Conservation (phyloP, 2,888 invertebrate genomes). For the Cephalotes varians region DNA sequence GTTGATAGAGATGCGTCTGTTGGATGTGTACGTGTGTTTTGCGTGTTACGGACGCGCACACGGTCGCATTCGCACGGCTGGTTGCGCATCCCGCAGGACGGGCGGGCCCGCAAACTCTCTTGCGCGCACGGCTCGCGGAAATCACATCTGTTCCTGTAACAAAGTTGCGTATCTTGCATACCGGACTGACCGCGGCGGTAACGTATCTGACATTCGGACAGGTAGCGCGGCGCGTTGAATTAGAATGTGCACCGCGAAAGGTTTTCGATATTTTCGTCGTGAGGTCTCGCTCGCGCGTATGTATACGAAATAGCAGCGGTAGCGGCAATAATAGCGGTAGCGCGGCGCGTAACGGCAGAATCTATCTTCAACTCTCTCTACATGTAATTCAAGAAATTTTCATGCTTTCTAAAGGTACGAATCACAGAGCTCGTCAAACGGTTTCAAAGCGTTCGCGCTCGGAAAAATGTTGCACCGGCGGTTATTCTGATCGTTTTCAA, state of each 20-base stretch:
- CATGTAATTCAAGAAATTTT: constrained; percentile 1
- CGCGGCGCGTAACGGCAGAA: not conserved
- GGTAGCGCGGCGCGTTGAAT: constrained; percentile 27
- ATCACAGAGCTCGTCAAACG: not conserved
- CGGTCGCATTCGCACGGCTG: not conserved
- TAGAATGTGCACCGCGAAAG: constrained; percentile 25
- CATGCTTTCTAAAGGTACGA: not conserved
- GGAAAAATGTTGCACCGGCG: not conserved
- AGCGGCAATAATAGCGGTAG: not conserved
- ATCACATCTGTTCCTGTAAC: constrained; percentile 58
- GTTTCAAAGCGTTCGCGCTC: not conserved
- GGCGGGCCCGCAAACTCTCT: constrained; percentile 27
- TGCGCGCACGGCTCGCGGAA: constrained; percentile 24
- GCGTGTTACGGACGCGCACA: not conserved
- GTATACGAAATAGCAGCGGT: not conserved
- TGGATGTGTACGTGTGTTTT: not conserved
- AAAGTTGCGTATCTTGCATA: constrained; percentile 57
- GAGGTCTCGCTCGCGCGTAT: not conserved
- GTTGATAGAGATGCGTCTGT: constrained; percentile 52
- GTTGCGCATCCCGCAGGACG: constrained; percentile 15
- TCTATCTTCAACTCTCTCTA: not conserved
- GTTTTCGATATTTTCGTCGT: constrained; percentile 8
- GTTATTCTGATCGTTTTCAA: constrained; percentile 8
- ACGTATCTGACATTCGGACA: constrained; percentile 39
- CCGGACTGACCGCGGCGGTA: constrained; percentile 9